phyloP scores from a whole-genome alignment of 2,113 vertebrate genomes.

The Lepisosteus oculatus region DNA sequence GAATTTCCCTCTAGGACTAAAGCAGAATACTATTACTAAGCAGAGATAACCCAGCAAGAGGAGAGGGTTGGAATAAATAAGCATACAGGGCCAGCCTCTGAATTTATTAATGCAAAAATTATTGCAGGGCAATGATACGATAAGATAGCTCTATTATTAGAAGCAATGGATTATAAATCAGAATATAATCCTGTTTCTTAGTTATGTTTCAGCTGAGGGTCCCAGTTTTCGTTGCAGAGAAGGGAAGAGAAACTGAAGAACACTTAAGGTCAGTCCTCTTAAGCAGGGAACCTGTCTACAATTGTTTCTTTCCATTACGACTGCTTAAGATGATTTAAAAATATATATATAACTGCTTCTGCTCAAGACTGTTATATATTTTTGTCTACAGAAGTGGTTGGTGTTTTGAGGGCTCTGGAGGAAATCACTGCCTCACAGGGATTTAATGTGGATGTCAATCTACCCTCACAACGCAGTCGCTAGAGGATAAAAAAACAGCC shows the following conservation, averaged over 20 bases:
- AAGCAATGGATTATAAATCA: constrained; percentile 7
- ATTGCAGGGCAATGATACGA: background rate
- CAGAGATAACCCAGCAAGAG: background rate
- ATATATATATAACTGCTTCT: background rate
- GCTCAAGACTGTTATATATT: background rate
- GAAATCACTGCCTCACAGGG: background rate
- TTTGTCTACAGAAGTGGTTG: background rate
- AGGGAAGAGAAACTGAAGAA: background rate
- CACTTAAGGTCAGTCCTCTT: background rate
- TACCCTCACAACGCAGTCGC: background rate
- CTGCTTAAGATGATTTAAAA: constrained; percentile 1
- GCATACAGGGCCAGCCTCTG: background rate
- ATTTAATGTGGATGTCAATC: background rate
- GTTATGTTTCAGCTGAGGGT: constrained; percentile 2
- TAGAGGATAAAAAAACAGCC: background rate
- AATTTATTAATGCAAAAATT: background rate
- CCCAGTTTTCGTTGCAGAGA: background rate
- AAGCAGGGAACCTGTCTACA: background rate
- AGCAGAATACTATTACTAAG: constrained; percentile 10
- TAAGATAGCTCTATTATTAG: background rate
- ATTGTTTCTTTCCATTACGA: background rate
- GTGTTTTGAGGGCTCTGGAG: background rate
- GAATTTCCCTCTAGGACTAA: constrained; percentile 19
- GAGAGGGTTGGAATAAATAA: background rate
- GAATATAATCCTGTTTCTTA: constrained; percentile 6